Base-by-base conservation (phyloP, 2,888 invertebrate species). In the Globia sparganii region DNA sequence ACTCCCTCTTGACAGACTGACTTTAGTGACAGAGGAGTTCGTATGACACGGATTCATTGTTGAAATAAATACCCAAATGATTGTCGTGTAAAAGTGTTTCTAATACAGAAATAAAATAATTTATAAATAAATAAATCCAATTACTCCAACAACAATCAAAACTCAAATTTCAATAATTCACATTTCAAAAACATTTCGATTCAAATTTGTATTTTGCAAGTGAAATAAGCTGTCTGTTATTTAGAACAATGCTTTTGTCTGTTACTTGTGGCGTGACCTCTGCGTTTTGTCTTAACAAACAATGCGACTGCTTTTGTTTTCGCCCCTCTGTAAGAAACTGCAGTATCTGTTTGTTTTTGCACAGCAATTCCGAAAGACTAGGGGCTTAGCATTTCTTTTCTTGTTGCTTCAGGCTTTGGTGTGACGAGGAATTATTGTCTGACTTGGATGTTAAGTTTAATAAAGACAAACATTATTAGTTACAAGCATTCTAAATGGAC, bases 301-400 rank as follows among this genome's bases (percentile, higher is more conserved):
- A 89, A 89, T 85, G 81, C 84, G 77, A 80, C 81, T 81, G 75
- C 87, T 87, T 83, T 85, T 85, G 86, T 86, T 88, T 81, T 86
- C 79, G 53, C 80, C 67, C 69, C 72, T 40, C 9, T 78, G 65
- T 78, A 75, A 75, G 75, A 80, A 80, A 84, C 75, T 85, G 77
- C 76, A 82, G 68, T 71, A 77, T 71, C 67, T 72, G 72, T 85
- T 86, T 78, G 53, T 72, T 77, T 83, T 87, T 85, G 77, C 80
- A 78, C 70, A 73, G 62, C 77, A 62, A 75, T 83, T 85, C 69
- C 56, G 66, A 80, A 68, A 78, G 72, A 76, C 70, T 74, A 64
- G 59, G 56, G 67, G 56, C 37, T 76, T 61, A 70, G 65, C n/a
- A 65, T 72, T 75, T 70, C 46, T 69, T 80, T 76, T 56, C 61